phyloP scores from a whole-genome alignment of 2,113 vertebrate species.

The Dolichotis patagonum region DNA sequence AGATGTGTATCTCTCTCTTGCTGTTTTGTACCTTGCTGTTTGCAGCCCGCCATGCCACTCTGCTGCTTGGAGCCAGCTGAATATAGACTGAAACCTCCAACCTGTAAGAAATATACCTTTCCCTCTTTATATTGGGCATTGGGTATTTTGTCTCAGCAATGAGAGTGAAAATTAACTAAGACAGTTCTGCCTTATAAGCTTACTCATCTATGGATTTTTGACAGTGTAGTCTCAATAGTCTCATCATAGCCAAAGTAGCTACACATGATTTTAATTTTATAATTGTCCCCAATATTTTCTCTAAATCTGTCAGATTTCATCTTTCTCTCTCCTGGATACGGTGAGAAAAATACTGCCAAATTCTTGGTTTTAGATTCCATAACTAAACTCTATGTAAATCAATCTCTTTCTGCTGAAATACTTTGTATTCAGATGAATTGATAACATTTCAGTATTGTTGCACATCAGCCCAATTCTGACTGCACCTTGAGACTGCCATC shows the following conservation, averaged over 20 bases:
- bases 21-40: too few relatives aligned
- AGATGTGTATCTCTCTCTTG: too few relatives aligned
- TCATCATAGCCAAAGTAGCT: constrained; percentile 23
- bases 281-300: constrained; percentile 34
- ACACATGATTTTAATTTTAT: constrained; percentile 53
- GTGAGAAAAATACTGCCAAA: constrained; percentile 30
- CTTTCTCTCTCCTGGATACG: constrained; percentile 23
- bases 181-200: not conserved
- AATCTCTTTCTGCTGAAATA: constrained; percentile 11
- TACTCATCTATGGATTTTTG: not conserved
- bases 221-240: not conserved
- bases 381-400: constrained; percentile 20
- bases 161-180: too few relatives aligned
- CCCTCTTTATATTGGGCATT: too few relatives aligned
- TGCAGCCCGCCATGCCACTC: too few relatives aligned
- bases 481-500: not conserved
- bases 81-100: too few relatives aligned
- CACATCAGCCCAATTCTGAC: not conserved
- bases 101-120: too few relatives aligned
- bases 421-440: constrained; percentile 37
- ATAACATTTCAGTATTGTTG: not conserved
- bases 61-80: too few relatives aligned
- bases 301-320: constrained; percentile 7
- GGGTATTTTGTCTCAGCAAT: too few relatives aligned
- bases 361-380: constrained; percentile 30